Conservation (phyloP, 2,797 vertebrate species). For the Acrossocheilus wenchowensis region DNA sequence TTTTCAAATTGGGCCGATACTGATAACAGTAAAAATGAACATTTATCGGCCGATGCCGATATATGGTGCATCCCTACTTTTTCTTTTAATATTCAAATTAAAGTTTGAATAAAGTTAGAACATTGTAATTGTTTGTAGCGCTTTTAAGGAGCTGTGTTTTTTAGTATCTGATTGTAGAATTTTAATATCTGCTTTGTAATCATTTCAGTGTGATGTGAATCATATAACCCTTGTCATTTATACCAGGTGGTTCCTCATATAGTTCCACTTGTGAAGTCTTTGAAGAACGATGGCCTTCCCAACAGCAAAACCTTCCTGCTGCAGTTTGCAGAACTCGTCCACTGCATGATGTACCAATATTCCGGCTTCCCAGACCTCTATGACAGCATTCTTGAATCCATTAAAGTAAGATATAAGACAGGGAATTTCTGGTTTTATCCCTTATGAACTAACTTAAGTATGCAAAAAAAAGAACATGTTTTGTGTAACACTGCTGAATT, state of each 20-base stretch:
- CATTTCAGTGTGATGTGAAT: not conserved
- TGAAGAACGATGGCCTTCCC: constrained; percentile 87
- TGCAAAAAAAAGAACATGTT: not conserved
- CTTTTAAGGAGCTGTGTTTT: not conserved
- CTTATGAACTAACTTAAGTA: not conserved
- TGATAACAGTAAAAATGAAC: too few relatives aligned
- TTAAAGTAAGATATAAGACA: constrained; percentile 84
- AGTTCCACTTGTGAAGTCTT: constrained; percentile 86
- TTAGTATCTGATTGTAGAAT: not conserved
- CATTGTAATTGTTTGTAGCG: not conserved
- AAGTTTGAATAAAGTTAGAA: not conserved
- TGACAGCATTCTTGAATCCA: constrained; percentile 91
- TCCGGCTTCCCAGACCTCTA: constrained; percentile 99
- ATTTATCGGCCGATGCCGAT: too few relatives aligned
- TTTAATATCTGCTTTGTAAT: not conserved
- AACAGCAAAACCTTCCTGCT: constrained; percentile 89
- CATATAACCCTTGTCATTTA: not conserved
- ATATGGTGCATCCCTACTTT: not conserved
- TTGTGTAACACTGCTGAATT: not conserved
- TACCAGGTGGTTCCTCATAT: constrained; percentile 90
- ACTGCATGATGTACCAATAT: constrained; percentile 99
- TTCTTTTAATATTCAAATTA: not conserved
- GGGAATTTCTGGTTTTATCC: not conserved
- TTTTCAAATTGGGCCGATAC: too few relatives aligned
- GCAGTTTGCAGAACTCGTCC: constrained; percentile 90